Conservation (phyloP, 2,797 vertebrate genomes). For the Pempheris klunzingeri region DNA sequence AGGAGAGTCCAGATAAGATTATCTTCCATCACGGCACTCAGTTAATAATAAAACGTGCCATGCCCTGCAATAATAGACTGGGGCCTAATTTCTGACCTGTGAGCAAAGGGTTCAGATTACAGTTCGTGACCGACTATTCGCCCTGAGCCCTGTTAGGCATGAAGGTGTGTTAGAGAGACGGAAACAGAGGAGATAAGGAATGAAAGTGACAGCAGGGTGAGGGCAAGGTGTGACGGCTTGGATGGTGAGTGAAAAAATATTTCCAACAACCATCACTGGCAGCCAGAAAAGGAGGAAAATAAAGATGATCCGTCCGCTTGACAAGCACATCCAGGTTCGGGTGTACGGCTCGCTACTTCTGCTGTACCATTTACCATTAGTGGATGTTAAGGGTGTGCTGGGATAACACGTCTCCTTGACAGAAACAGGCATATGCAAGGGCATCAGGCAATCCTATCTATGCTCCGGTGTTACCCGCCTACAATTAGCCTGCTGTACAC, state of each 20-base stretch:
- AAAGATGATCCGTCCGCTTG: neutral
- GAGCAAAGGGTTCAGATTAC: conserved; percentile 30
- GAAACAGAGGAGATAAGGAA: conserved; percentile 27
- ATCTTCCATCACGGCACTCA: conserved; percentile 28
- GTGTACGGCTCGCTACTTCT: neutral
- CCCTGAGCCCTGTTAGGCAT: neutral
- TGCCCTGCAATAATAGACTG: neutral
- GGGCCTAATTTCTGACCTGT: conserved; percentile 4
- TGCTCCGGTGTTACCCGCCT: neutral
- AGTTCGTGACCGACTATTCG: neutral
- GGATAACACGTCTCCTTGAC: neutral
- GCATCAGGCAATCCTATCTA: neutral
- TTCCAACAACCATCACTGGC: conserved; percentile 16
- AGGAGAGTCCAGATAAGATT: conserved; percentile 44
- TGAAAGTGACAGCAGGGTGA: neutral
- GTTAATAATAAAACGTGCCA: conserved; percentile 27
- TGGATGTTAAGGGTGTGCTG: neutral
- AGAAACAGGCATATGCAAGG: neutral
- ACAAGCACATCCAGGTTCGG: neutral
- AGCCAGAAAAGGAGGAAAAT: neutral
- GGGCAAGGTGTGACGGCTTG: neutral
- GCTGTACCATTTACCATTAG: neutral
- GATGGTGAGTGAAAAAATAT: neutral
- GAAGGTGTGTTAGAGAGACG: conserved; percentile 11
- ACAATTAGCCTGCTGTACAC: neutral